Evolutionary conservation across 1,140 invertebrate species (phyloP), one percentile per base, ranked within the genome.

Genomic region (Bombus haemorrhoidalis): DNA sequence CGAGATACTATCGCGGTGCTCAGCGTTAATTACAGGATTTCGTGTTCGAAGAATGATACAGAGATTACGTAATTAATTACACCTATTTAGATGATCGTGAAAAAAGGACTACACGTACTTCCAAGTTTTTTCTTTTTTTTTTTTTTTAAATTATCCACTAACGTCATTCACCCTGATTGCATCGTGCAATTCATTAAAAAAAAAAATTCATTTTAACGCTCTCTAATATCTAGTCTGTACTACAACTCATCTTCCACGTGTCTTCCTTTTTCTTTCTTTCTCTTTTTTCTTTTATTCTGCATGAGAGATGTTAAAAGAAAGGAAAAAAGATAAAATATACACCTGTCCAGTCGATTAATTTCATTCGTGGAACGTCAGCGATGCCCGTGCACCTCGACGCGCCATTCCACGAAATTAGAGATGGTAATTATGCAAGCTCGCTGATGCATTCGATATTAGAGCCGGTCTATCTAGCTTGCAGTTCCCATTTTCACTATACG

Each of bases 311-410:
- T 3, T 1, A 12, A 15, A 25, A 39, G 10, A 13, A 34, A 22
- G 10, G n/a, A 69, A 53, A 34, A 39, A 10, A 39, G 1, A 69
- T 13, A 43, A 80, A 71, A 39, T 22, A 57, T 64, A 47, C 57
- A 82, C 71, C 69, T 73, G 80, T 53, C 53, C 10, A 4, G 10
- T 3, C 15, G 71, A 82, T 74, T 74, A 74, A 64, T 47, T 62
- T 73, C 69, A 22, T 74, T 74, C 69, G 9, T 18, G 39, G 80
- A 81, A 81, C 37, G 71, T 47, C 71, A 82, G 32, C 53, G 39
- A 43, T 41, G n/a, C 34, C 18, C 37, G 9, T 2, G 25, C 22
- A 22, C 18, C 62, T 34, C n/a, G 13, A 28, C 15, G 43, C 22
- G 43, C 22, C 32, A 18, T 73, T 73, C 22, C 39, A 28, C 53